These are phyloP conservation scores for Limenitis camilla DNA, from an alignment of 2,888 invertebrate genomes.

Conservation along the genomic window DNA sequence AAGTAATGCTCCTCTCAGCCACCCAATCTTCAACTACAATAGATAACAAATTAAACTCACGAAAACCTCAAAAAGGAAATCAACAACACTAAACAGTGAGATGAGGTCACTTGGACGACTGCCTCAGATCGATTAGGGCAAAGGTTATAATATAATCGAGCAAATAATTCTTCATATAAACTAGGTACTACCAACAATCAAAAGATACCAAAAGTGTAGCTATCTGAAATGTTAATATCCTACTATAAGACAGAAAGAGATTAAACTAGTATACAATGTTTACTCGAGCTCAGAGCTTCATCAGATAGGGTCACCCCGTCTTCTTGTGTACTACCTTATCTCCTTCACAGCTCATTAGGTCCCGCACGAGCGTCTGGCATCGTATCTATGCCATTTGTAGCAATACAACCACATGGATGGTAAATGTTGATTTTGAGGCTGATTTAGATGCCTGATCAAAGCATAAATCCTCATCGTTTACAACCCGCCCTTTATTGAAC, in stretches of 20 bases:
- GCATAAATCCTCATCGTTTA: no score
- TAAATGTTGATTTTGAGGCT: constrained; percentile 62
- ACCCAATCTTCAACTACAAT: neutral
- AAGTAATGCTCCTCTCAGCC: no score
- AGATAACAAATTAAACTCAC: neutral
- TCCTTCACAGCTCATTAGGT: constrained; percentile 75
- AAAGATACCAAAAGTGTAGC: no score
- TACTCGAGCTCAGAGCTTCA: constrained; percentile 45
- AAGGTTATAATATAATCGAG: no score
- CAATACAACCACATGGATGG: constrained; percentile 62
- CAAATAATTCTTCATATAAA: no score
- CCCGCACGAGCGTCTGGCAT: constrained; percentile 52
- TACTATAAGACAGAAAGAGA: neutral
- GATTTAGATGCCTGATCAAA: constrained; percentile 33
- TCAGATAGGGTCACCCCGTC: constrained; percentile 61
- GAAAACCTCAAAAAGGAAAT: no score
- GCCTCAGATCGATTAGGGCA: no score
- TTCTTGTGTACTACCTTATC: constrained; percentile 69
- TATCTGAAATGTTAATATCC: no score
- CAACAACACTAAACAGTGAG: no score
- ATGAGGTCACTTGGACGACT: no score
- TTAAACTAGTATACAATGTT: constrained; percentile 29
- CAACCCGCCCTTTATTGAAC: no score
- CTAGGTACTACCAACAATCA: no score
- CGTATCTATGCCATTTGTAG: constrained; percentile 67